Evolutionary conservation across 2,113 vertebrate genomes (phyloP).

Genomic region (Martes martes): DNA sequence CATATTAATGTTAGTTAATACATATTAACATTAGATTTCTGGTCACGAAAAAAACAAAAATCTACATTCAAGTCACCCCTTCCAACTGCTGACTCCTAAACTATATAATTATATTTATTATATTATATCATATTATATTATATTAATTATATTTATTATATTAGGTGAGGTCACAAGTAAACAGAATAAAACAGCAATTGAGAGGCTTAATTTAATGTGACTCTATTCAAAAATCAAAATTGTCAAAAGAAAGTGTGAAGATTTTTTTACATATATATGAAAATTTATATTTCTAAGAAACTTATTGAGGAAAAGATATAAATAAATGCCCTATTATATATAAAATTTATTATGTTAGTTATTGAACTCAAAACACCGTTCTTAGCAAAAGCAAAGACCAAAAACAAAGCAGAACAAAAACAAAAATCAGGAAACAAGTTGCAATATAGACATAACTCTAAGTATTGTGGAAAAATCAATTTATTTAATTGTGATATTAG

Average conservation of each 20-base stretch:
- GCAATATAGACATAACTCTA: not conserved
- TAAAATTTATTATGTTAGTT: not conserved
- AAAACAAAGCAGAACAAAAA: not conserved
- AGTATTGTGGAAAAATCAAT: not conserved
- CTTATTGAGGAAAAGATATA: not conserved
- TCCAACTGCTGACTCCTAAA: not conserved
- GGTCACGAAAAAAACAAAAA: not conserved
- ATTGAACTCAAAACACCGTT: not conserved
- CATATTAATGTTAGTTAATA: not conserved
- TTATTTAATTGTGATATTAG: not conserved
- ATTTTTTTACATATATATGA: not conserved
- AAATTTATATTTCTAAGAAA: not conserved
- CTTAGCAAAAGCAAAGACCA: not conserved
- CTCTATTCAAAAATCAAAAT: not conserved
- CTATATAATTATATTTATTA: not conserved
- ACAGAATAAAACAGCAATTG: not conserved
- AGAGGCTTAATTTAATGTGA: not conserved
- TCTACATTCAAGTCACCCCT: not conserved
- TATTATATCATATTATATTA: not conserved
- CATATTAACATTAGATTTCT: not conserved
- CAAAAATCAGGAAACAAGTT: not conserved
- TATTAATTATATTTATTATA: not conserved
- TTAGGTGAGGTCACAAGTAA: not conserved
- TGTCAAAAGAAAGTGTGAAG: not conserved
- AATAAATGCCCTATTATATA: not conserved